Percentiles rank a stretch among this genome's conserved stretches.
Conservation (phyloP, 2,113 vertebrate species). For the Dromas ardeola region DNA sequence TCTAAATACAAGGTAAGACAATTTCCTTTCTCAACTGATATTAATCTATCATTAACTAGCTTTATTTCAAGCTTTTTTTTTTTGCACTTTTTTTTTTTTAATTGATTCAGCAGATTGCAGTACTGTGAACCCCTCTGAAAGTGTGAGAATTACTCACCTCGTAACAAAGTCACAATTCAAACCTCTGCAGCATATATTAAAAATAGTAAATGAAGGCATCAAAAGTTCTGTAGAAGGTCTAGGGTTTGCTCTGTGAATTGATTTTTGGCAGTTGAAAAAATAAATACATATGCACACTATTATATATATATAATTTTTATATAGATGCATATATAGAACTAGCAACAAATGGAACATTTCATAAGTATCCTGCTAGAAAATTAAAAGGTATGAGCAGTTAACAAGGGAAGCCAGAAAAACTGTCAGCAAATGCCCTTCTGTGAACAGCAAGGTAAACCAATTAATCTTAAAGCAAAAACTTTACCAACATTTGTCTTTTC, state of each 20-base stretch:
- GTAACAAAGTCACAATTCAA: not conserved
- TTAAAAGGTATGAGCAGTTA: not conserved
- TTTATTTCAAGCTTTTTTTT: not conserved
- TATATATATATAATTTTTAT: not conserved
- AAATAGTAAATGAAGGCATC: conserved; percentile 13
- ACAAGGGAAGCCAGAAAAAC: not conserved
- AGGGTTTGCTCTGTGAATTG: not conserved
- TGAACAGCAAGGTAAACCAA: not conserved
- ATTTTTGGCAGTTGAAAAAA: conserved; percentile 32
- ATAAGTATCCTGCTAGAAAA: not conserved
- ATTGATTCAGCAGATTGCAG: not conserved
- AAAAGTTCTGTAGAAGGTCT: not conserved
- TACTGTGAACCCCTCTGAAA: not conserved
- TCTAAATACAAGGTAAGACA: not conserved
- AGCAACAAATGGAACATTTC: conserved; percentile 10
- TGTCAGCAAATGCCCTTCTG: not conserved
- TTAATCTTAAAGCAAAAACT: not conserved
- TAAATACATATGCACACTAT: not conserved
- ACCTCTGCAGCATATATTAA: conserved; percentile 4
- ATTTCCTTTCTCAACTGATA: not conserved
- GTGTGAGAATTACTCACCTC: conserved; percentile 2
- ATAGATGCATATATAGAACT: not conserved
- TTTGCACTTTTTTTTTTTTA: not conserved
- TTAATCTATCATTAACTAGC: not conserved
- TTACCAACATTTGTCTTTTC: not conserved